Percentiles rank a stretch among this genome's conserved stretches.
Conservation (phyloP, 35 echinoderm and acorn worm genomes). For the Heliocidaris erythrogramma region DNA sequence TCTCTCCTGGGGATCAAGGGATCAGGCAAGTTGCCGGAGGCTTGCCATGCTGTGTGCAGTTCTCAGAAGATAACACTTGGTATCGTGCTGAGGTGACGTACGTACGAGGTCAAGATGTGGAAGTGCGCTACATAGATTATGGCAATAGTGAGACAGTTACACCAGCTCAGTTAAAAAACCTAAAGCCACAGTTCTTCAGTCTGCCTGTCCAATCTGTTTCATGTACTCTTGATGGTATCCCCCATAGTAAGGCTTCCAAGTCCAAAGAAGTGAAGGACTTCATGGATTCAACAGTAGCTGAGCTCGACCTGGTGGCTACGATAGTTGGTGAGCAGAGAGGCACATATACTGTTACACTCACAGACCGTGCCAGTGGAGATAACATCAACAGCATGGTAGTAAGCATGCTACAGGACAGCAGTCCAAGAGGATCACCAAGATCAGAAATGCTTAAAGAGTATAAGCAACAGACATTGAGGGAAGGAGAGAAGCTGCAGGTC, state of each 20-base stretch:
- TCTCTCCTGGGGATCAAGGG: constrained; percentile 19
- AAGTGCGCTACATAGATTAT: constrained; percentile 84
- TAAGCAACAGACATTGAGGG: neutral
- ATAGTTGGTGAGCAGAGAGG: neutral
- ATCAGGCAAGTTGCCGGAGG: constrained; percentile 49
- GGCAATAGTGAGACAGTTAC: constrained; percentile 75
- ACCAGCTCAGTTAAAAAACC: constrained; percentile 45
- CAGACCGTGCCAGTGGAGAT: constrained; percentile 18
- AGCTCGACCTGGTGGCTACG: constrained; percentile 22
- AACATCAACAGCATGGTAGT: constrained; percentile 37
- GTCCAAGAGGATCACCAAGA: constrained; percentile 8
- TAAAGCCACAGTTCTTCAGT: constrained; percentile 62
- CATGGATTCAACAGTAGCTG: constrained; percentile 34
- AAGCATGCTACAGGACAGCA: neutral
- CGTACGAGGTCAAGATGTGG: constrained; percentile 36
- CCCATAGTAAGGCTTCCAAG: constrained; percentile 13
- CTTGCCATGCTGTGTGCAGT: constrained; percentile 72
- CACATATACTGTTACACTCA: neutral
- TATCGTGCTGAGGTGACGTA: constrained; percentile 71
- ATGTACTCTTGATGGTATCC: constrained; percentile 64
- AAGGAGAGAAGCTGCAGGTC: neutral
- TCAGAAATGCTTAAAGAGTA: neutral
- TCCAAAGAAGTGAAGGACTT: constrained; percentile 39
- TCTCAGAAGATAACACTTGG: constrained; percentile 76
- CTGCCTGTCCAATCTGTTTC: constrained; percentile 69